Base-by-base conservation (phyloP, 2,888 invertebrate species). In the Ptychoptera albimana region DNA sequence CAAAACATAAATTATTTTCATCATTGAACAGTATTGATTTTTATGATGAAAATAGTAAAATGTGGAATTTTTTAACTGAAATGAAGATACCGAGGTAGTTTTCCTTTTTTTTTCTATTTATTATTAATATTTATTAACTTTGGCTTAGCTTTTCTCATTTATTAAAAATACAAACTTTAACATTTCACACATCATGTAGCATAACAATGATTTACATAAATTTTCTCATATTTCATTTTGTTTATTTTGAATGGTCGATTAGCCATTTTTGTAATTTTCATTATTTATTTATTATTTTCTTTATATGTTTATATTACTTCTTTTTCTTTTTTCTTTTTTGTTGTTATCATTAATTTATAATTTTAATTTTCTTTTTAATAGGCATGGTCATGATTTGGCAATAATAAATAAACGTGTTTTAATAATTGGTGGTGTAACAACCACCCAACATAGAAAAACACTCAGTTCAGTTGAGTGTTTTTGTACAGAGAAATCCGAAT, bases 401-500 rank as follows among this genome's bases (percentile, higher is more conserved):
- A 75, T 74, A 1, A 75, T 74, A 50, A 67, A 79, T 42, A 78
- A 78, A 55, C 73, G 72, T 1, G 75, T 75, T 53, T 63, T 79
- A 46, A 72, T 79, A 39, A 72, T 78, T 44, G 79, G 78, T 39
- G 79, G 79, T 23, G 73, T 77, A 8, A 78, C 76, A 2, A 32
- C 32, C 4, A 77, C 78, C 0, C 69, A 72, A 47, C 73, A 74
- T 57, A 75, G 73, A 73, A 68, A 73, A 39, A 74, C 77, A 0
- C 57, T 79, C 16, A 75, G 69, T 56, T 75, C 72, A 52, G 74
- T 75, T 16, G 79, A 79, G 55, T 77, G 77, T 38, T 79, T 68
- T 52, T 77, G 75, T 56, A 73, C 71, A 51, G 71, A 74, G 53
- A 66, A 73, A 39, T 68, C 60, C 2, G 68, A 71, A 2, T 77